Conservation (phyloP, 1,140 invertebrate genomes). For the Zaprionus gabonicus region DNA sequence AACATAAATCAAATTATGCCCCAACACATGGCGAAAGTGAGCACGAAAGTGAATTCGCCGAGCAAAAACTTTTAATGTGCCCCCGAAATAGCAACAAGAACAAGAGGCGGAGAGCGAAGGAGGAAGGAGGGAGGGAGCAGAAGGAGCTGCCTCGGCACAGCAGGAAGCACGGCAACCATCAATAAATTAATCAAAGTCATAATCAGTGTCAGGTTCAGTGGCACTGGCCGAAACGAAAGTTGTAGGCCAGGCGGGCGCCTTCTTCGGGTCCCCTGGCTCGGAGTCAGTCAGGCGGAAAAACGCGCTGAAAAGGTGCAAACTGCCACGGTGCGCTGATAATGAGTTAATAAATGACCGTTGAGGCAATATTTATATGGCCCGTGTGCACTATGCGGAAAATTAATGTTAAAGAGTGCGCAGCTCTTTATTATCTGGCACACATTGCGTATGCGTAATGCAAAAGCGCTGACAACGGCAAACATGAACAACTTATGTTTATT, state of each 20-base stretch:
- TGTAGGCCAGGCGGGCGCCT: slow-evolving; percentile 44
- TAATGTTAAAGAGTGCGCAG: slow-evolving; percentile 52
- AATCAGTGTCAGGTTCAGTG: slow-evolving; percentile 83
- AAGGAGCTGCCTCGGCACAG: slow-evolving; percentile 32
- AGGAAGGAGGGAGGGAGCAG: background rate
- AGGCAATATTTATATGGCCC: slow-evolving; percentile 61
- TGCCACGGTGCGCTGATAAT: slow-evolving; percentile 67
- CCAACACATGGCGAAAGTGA: slow-evolving; percentile 43
- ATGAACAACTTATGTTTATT: slow-evolving; percentile 81
- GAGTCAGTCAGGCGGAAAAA: slow-evolving; percentile 48
- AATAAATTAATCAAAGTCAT: slow-evolving; percentile 84
- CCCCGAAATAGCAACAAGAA: slow-evolving; percentile 39
- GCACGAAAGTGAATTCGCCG: slow-evolving; percentile 42
- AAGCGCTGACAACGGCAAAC: slow-evolving; percentile 71
- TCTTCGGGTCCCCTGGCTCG: slow-evolving; percentile 8
- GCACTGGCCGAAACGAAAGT: slow-evolving; percentile 55
- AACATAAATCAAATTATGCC: slow-evolving; percentile 74
- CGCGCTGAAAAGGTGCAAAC: slow-evolving; percentile 69
- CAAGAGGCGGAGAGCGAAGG: background rate
- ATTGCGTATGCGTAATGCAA: slow-evolving; percentile 68
- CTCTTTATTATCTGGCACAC: slow-evolving; percentile 23
- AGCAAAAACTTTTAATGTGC: slow-evolving; percentile 65
- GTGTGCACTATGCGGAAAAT: slow-evolving; percentile 37
- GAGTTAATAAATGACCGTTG: slow-evolving; percentile 79
- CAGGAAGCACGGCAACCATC: slow-evolving; percentile 83